phyloP scores from a whole-genome alignment of 2,113 vertebrate genomes.

The Progne subis region DNA sequence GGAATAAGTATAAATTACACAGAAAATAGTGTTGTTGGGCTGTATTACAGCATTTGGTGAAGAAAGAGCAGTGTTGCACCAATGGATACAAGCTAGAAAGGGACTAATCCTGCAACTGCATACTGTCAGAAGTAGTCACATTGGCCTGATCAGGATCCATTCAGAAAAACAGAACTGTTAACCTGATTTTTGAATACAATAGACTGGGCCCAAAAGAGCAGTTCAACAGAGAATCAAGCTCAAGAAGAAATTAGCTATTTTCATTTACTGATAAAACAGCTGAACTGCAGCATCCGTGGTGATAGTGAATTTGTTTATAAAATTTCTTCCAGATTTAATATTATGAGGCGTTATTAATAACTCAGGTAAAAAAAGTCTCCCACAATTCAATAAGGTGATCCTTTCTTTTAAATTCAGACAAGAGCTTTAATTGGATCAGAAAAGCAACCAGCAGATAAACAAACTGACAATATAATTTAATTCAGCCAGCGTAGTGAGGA shows the following conservation, averaged over 20 bases:
- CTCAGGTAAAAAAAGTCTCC: background rate
- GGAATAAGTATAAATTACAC: background rate
- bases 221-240: background rate
- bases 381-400: background rate
- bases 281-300: background rate
- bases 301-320: background rate
- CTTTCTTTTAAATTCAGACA: conserved; percentile 25
- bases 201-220: background rate
- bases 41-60: background rate
- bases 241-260: background rate
- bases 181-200: background rate
- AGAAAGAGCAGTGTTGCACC: background rate
- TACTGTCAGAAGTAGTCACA: background rate
- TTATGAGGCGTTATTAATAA: background rate
- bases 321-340: background rate
- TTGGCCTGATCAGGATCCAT: background rate
- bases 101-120: background rate
- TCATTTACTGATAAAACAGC: background rate
- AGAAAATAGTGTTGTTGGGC: background rate
- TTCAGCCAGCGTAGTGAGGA: background rate
- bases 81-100: background rate
- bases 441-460: conserved; percentile 5
- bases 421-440: conserved; percentile 4
- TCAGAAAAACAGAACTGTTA: background rate
- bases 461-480: conserved; percentile 23